Evolutionary conservation across 2,888 invertebrate genomes (phyloP).

Genomic region (Noctua comes): DNA sequence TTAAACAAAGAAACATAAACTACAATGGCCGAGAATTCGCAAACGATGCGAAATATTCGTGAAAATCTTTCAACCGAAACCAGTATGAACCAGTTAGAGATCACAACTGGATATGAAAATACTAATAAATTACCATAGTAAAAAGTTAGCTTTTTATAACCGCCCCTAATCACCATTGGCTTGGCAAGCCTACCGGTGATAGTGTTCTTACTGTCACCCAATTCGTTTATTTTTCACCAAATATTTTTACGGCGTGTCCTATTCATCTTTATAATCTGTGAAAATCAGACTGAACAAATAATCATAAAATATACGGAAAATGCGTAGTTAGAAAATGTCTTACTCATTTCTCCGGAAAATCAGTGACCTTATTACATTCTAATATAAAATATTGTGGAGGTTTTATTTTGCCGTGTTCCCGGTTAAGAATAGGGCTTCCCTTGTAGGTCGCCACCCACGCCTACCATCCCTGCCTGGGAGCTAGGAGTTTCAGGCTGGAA

Average conservation of each 20-base stretch:
- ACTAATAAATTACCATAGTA: conserved; percentile 33
- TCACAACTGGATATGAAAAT: not conserved
- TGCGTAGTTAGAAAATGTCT: conserved; percentile 12
- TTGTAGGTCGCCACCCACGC: conserved; percentile 31
- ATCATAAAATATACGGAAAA: conserved; percentile 21
- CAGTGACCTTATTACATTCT: conserved; percentile 46
- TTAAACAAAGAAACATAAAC: conserved; percentile 15
- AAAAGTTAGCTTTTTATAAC: conserved; percentile 17
- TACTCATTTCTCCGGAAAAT: conserved; percentile 31
- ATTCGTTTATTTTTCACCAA: conserved; percentile 1
- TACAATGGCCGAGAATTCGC: conserved; percentile 6
- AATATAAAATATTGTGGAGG: conserved; percentile 44
- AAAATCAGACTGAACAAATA: conserved; percentile 21
- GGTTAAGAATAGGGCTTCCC: conserved; percentile 21
- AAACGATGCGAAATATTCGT: not conserved
- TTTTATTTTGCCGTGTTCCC: conserved; percentile 24
- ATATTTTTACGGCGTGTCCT: conserved; percentile 4
- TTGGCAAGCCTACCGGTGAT: conserved; percentile 31
- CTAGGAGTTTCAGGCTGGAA: not conserved
- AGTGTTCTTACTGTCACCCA: not conserved
- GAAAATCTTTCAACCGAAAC: conserved; percentile 21
- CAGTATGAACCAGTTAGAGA: conserved; percentile 7
- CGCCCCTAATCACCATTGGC: not conserved
- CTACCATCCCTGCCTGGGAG: not conserved
- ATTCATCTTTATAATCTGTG: not conserved